phyloP scores from a whole-genome alignment of 1,140 invertebrate genomes.

The Philotrypesis tridentata region DNA sequence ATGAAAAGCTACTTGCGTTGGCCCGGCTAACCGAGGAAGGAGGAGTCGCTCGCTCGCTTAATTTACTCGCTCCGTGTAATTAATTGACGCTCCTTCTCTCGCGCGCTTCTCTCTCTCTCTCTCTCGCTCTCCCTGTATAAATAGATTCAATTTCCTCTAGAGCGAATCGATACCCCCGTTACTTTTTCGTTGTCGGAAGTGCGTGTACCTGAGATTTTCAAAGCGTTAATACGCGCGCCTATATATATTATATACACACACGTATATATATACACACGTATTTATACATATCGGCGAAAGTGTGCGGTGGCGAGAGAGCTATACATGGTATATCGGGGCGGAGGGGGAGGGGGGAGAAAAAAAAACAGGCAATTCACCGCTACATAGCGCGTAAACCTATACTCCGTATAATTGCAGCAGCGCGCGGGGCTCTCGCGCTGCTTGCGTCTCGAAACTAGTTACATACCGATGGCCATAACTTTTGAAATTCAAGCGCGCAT shows the following conservation, averaged over 20 bases:
- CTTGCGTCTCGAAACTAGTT: not conserved
- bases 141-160: constrained; percentile 44
- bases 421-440: no score
- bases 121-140: constrained; percentile 15
- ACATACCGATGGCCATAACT: not conserved
- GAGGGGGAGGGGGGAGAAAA: not conserved
- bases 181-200: constrained; percentile 22
- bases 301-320: no score
- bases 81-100: constrained; percentile 4
- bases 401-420: constrained; percentile 1
- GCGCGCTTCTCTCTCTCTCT: not conserved
- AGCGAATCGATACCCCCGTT: constrained; percentile 16
- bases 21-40: not conserved
- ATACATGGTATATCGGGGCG: no score
- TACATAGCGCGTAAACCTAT: not conserved
- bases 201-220: constrained; percentile 14
- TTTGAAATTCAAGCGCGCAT: not conserved
- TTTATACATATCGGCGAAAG: no score
- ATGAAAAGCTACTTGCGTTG: constrained; percentile 34
- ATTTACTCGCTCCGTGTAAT: constrained; percentile 35
- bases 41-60: constrained; percentile 14
- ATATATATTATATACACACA: no score
- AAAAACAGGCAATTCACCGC: not conserved
- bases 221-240: not conserved
- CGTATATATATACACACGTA: no score